Base-by-base conservation (phyloP, 2,888 invertebrate genomes). In the Doris montereyensis region DNA sequence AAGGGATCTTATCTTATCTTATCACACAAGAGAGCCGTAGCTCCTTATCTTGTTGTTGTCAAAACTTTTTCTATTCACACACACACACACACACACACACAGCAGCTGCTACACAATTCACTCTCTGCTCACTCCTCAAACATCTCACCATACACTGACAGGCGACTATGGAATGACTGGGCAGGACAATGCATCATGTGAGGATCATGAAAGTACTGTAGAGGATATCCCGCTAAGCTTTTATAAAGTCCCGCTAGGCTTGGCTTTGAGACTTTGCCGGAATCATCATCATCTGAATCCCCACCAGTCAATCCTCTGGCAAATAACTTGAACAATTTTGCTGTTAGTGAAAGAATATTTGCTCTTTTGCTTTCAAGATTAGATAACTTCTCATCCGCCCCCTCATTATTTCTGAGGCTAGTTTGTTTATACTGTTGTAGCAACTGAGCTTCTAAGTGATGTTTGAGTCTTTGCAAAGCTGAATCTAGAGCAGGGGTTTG, bases 71-170 rank as follows among this genome's bases (percentile, higher is more conserved):
- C n/a, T n/a, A n/a, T n/a, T n/a, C n/a, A n/a, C n/a, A n/a, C n/a
- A n/a, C n/a, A n/a, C n/a, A n/a, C n/a, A n/a, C n/a, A n/a, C n/a
- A n/a, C n/a, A n/a, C n/a, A n/a, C n/a, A n/a, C n/a, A n/a, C n/a
- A n/a, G n/a, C n/a, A n/a, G n/a, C n/a, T n/a, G n/a, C n/a, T n/a
- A n/a, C n/a, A n/a, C n/a, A n/a, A n/a, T n/a, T n/a, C n/a, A n/a
- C n/a, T n/a, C n/a, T n/a, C n/a, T n/a, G n/a, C n/a, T n/a, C n/a
- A n/a, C n/a, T n/a, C n/a, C n/a, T n/a, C n/a, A 85, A 89, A 94
- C 92, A 96, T 95, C 93, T 96, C 96, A 0, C 96, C 96, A 81
- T 95, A 94, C 83, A 96, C 93, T 21, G 95, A 95, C 90, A 96
- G 93, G 87, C 95, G 93, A 90, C 95, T 95, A 81, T 95, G 91